Percentiles rank a stretch among this genome's conserved stretches.
Evolutionary conservation across 2,113 vertebrate genomes (phyloP).

Genomic region (Phainopepla nitens): DNA sequence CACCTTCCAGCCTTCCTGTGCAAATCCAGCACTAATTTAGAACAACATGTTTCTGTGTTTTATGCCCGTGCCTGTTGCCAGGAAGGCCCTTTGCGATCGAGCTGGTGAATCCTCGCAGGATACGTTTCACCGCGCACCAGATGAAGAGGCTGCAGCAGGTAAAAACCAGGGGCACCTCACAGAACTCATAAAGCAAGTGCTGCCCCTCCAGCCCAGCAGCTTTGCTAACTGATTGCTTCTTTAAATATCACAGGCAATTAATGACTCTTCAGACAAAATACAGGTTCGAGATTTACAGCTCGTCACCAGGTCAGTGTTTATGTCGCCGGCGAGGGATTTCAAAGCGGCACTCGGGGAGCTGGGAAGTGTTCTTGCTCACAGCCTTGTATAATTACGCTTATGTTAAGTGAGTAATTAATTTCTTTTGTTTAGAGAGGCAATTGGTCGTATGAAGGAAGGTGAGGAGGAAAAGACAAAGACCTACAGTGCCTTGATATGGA

Average conservation of each 20-base stretch:
- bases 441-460: conserved; percentile 93
- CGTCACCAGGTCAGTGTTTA: conserved; percentile 84
- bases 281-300: conserved; percentile 92
- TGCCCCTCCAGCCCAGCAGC: not conserved
- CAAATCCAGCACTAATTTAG: conserved; percentile 43
- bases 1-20: conserved; percentile 52
- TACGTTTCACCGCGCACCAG: conserved; percentile 73
- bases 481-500: conserved; percentile 94
- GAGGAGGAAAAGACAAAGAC: conserved; percentile 97
- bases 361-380: not conserved
- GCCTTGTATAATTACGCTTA: not conserved
- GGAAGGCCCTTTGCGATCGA: conserved; percentile 97
- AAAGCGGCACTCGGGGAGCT: not conserved
- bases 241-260: conserved; percentile 80
- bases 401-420: conserved; percentile 23
- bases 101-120: conserved; percentile 89
- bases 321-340: not conserved
- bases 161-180: conserved; percentile 45
- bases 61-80: conserved; percentile 63
- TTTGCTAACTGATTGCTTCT: conserved; percentile 30
- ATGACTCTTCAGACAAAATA: conserved; percentile 91
- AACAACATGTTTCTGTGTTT: conserved; percentile 62
- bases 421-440: conserved; percentile 83
- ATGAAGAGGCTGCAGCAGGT: conserved; percentile 92
- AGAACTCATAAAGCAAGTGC: not conserved